Evolutionary conservation across 92 coral and sea anemone species (phyloP), one percentile per base, ranked within the genome.

Genomic region (Diadumene lineata): DNA sequence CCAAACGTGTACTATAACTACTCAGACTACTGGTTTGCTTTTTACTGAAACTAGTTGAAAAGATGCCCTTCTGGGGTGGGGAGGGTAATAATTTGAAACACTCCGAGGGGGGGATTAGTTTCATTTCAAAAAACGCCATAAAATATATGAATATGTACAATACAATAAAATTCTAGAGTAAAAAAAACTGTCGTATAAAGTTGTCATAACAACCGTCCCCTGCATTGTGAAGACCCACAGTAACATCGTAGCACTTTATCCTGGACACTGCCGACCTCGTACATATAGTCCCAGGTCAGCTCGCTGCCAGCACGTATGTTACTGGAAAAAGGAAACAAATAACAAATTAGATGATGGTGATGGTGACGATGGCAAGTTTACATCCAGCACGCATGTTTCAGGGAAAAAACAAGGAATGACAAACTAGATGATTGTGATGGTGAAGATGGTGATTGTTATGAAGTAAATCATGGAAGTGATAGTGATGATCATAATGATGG

Each of bases 261-360:
- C 38, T 86, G 89, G 33, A 94, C 98, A 46, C 98, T 94, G 24
- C 93, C 98, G 21, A 94, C 97, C 56, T 94, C 98, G 81, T 94
- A 94, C 89, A 93, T 93, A 84, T 94, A 94, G 85, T 94, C 98
- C 98, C 97, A 94, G 25, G 92, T 94, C 26, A 94, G 81, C 79
- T 94, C 98, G 13, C 87, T 78, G 13, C 98, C 98, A 27, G 98
- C 97, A 23, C 90, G 68, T 56, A 94, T 92, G 72, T 94, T 90
- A 55, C 98, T 94, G 76, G 6, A 58, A 64, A 69, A 15, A 58
- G 31, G 50, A 17, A 70, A 61, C 30, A 23, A 24, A 53, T 6
- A 53, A 16, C 6, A 24, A 33, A 61, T 61, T 23, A 61, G 31
- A 61, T 38, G 23, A 44, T 43, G 44, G 25, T 53, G 1, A n/a